A percentile compares a stretch with the other conserved stretches of the same genome.
phyloP scores from a whole-genome alignment of 2,888 invertebrate species.

The Steinernema hermaphroditum region DNA sequence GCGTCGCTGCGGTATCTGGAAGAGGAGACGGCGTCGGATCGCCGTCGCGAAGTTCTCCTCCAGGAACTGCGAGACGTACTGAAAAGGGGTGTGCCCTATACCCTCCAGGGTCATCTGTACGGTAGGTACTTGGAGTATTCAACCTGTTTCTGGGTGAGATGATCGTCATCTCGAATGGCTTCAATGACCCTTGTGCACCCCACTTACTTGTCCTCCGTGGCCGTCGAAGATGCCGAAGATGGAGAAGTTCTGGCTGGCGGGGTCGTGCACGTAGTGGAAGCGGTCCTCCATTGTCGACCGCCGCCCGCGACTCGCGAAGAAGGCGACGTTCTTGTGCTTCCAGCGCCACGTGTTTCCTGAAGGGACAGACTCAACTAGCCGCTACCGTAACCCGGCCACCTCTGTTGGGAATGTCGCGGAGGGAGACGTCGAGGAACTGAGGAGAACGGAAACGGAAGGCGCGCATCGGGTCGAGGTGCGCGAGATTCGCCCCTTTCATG shows the following conservation, averaged over 20 bases:
- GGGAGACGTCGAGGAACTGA: constrained; percentile 47
- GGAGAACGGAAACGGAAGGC: constrained; percentile 40
- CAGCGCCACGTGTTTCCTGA: constrained; percentile 38
- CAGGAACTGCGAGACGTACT: constrained; percentile 53
- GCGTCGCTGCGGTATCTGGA: constrained; percentile 35
- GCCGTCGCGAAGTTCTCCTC: constrained; percentile 46
- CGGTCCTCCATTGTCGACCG: constrained; percentile 57
- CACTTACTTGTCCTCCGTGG: constrained; percentile 57
- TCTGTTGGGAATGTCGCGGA: constrained; percentile 38
- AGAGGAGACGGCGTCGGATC: constrained; percentile 44
- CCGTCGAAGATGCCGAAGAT: constrained; percentile 60
- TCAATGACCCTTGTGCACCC: no score
- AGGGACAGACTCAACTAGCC: neutral
- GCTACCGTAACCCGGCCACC: constrained; percentile 35
- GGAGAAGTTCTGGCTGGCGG: constrained; percentile 43
- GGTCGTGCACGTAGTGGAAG: constrained; percentile 51
- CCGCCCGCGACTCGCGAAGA: constrained; percentile 45
- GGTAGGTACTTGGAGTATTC: neutral
- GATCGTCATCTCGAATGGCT: no score
- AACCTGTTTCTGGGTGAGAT: neutral
- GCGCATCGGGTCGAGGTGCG: constrained; percentile 37
- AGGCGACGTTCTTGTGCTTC: constrained; percentile 49
- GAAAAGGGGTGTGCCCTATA: constrained; percentile 32
- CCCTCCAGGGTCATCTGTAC: no score
- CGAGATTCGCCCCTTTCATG: constrained; percentile 37